These are phyloP conservation scores for Ctena decussata DNA, from an alignment of 2,888 invertebrate species.

Conservation along the genomic window DNA sequence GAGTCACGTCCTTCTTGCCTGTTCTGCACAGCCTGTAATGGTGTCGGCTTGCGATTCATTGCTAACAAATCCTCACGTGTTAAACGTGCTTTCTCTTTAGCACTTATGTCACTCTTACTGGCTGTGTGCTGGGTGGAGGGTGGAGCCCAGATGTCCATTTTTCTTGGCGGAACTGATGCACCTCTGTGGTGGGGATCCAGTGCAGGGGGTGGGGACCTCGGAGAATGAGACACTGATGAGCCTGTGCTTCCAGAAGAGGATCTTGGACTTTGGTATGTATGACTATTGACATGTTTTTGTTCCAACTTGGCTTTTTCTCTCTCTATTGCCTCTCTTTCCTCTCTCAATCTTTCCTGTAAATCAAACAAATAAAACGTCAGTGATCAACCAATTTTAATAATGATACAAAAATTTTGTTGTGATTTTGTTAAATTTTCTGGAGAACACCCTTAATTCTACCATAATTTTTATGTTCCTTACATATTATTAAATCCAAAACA, in stretches of 20 bases:
- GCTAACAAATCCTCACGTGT: slow-evolving; percentile 79
- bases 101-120: slow-evolving; percentile 25
- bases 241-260: slow-evolving; percentile 40
- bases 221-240: slow-evolving; percentile 45
- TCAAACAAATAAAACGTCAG: slow-evolving; percentile 35
- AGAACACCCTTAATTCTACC: no score
- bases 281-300: slow-evolving; percentile 37
- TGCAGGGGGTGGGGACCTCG: slow-evolving; percentile 50
- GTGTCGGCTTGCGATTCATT: slow-evolving; percentile 81
- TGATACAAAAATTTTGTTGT: no score
- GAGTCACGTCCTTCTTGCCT: background rate
- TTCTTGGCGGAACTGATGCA: background rate
- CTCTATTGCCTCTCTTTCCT: slow-evolving; percentile 74
- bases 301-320: slow-evolving; percentile 74
- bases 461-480: no score
- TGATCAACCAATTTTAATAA: no score
- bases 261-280: slow-evolving; percentile 29
- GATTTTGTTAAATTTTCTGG: no score
- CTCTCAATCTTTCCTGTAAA: slow-evolving; percentile 72
- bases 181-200: slow-evolving; percentile 41
- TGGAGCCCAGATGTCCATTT: slow-evolving; percentile 28
- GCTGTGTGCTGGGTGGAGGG: slow-evolving; percentile 15
- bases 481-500: no score
- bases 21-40: slow-evolving; percentile 69
- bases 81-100: slow-evolving; percentile 51